Evolutionary conservation across 2,888 invertebrate genomes (phyloP).

Genomic region (Bhutanitis thaidina): DNA sequence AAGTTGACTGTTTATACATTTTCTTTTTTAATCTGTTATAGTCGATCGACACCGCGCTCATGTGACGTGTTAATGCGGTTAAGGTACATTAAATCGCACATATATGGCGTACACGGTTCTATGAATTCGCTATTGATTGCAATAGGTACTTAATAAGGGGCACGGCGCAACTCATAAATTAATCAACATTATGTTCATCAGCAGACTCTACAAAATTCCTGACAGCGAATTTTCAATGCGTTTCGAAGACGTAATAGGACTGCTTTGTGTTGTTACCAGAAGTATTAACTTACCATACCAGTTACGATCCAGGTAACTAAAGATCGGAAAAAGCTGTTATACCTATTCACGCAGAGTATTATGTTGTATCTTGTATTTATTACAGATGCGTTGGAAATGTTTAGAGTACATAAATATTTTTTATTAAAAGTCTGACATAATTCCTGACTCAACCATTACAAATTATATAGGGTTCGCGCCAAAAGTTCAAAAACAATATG

Average conservation of each 20-base stretch:
- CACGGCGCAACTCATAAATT: conserved; percentile 2
- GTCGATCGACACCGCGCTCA: background rate
- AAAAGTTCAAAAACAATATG: too few species aligned
- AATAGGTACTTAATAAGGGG: conserved; percentile 2
- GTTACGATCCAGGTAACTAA: background rate
- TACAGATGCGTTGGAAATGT: background rate
- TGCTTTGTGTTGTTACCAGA: background rate
- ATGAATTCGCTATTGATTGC: conserved; percentile 1
- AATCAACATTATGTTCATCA: background rate
- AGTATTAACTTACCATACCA: background rate
- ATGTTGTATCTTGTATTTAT: background rate
- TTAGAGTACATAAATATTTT: background rate
- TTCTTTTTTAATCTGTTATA: conserved; percentile 22
- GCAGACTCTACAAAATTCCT: conserved; percentile 1
- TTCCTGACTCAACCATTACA: too few species aligned
- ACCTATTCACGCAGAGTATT: background rate
- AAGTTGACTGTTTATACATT: conserved; percentile 24
- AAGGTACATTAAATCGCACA: conserved; percentile 12
- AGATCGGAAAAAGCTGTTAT: background rate
- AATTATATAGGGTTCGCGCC: too few species aligned
- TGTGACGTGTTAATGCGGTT: conserved; percentile 18
- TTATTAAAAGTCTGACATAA: too few species aligned
- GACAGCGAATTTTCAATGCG: conserved; percentile 2
- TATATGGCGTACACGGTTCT: conserved; percentile 8
- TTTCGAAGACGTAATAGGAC: background rate